A percentile compares a stretch with the other conserved stretches of the same genome.
These are phyloP conservation scores for Philotrypesis tridentata DNA, from an alignment of 1,140 invertebrate genomes.

Conservation along the genomic window DNA sequence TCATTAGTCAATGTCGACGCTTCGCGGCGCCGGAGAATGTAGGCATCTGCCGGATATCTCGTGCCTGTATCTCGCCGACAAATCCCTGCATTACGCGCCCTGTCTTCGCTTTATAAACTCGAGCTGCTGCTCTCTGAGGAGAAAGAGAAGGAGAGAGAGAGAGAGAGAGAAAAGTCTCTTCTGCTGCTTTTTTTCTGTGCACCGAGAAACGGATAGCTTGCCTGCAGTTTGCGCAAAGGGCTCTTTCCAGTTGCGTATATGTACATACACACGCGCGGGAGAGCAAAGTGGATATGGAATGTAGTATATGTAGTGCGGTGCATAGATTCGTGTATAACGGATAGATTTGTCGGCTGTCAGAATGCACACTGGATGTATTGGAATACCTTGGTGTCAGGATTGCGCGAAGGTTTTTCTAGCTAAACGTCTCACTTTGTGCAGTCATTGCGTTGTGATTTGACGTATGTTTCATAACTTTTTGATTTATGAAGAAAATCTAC, in stretches of 20 bases:
- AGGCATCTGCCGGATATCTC: conserved; percentile 68
- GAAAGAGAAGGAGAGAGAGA: too few species aligned
- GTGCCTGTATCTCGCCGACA: conserved; percentile 60
- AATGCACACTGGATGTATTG: too few species aligned
- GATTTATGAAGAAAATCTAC: too few species aligned
- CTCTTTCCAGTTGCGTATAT: neutral
- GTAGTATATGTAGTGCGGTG: neutral
- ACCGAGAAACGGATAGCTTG: neutral
- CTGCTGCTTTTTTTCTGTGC: neutral
- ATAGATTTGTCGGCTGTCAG: neutral
- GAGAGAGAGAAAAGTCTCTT: neutral
- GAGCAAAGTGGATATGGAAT: neutral
- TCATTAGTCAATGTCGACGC: conserved; percentile 75
- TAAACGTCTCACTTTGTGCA: too few species aligned
- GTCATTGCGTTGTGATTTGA: too few species aligned
- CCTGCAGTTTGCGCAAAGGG: neutral
- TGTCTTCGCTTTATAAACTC: conserved; percentile 53
- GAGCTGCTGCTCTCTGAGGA: neutral
- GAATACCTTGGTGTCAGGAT: too few species aligned
- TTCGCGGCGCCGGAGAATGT: conserved; percentile 64
- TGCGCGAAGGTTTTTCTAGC: too few species aligned
- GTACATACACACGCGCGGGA: too few species aligned
- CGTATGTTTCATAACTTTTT: too few species aligned
- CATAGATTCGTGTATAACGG: neutral
- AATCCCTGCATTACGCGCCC: conserved; percentile 53